phyloP scores from a whole-genome alignment of 2,113 vertebrate species.

The Caretta caretta region DNA sequence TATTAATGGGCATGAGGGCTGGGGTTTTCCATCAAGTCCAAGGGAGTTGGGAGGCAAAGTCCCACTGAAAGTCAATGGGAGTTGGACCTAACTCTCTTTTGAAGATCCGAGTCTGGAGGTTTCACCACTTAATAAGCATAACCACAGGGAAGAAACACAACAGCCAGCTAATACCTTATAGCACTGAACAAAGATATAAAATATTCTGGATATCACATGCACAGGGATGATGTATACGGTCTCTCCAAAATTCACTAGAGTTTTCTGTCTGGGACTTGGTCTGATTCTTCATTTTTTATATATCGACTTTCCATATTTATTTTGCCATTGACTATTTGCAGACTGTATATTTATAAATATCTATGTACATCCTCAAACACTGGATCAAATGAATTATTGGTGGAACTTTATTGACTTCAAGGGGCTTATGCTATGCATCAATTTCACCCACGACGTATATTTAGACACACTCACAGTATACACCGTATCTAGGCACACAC shows the following conservation, averaged over 20 bases:
- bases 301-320: neutral
- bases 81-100: neutral
- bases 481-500: accelerated
- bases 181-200: neutral
- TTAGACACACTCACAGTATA: accelerated
- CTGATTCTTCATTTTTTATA: neutral
- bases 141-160: neutral
- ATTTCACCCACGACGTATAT: accelerated
- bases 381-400: neutral
- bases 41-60: neutral
- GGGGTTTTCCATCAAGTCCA: neutral
- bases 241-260: neutral
- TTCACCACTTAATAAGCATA: neutral
- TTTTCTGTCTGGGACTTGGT: neutral
- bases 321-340: neutral
- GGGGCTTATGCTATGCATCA: neutral
- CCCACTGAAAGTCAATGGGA: neutral
- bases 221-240: neutral
- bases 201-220: neutral
- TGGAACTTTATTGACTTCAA: neutral
- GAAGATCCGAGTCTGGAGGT: neutral
- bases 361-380: neutral
- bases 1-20: neutral
- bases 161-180: neutral
- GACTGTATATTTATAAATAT: neutral